Percentiles rank a stretch among this genome's conserved stretches.
These are phyloP conservation scores for Tenrec ecaudatus DNA, from an alignment of 2,113 vertebrate genomes.

Conservation along the genomic window DNA sequence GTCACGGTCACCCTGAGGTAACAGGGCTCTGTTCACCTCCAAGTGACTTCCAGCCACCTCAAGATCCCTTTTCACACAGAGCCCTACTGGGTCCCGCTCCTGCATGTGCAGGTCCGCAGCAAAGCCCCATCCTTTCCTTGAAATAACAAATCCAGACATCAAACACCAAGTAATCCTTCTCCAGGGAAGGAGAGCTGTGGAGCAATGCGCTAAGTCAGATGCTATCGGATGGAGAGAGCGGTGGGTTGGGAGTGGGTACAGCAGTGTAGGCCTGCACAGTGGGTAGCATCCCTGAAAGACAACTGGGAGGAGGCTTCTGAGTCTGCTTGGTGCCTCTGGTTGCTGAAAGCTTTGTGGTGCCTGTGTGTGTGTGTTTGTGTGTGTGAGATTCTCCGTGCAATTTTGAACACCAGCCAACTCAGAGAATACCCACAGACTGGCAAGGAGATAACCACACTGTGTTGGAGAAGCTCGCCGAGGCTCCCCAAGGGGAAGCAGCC, in stretches of 20 bases:
- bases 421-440: neutral
- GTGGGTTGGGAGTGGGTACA: neutral
- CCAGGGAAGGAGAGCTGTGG: neutral
- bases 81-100: rapidly evolving
- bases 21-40: neutral
- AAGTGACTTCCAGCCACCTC: neutral
- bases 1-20: neutral
- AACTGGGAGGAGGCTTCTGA: neutral
- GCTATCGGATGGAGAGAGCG: neutral
- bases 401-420: constrained; percentile 17
- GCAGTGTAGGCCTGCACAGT: neutral
- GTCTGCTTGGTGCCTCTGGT: neutral
- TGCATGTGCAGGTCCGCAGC: neutral
- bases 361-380: neutral
- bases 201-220: neutral
- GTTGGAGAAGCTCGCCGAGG: neutral
- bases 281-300: neutral
- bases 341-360: neutral
- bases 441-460: constrained; percentile 4
- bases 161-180: neutral
- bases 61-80: neutral
- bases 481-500: neutral
- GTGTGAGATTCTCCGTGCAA: neutral
- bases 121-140: neutral
- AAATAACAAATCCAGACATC: neutral